Conservation (phyloP, 2,113 vertebrate species). For the Cephalopterus ornatus region DNA sequence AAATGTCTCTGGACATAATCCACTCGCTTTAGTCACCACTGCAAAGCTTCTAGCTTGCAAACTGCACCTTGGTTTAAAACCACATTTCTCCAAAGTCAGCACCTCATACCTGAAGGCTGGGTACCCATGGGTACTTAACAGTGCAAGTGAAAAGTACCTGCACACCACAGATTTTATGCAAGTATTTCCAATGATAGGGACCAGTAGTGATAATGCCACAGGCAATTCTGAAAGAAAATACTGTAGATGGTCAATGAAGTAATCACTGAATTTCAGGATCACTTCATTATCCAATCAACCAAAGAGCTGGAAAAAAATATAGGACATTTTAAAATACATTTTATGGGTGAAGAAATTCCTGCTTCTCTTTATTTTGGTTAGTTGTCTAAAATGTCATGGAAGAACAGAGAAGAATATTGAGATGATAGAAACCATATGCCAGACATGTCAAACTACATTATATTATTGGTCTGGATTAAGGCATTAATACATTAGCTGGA, state of each 20-base stretch:
- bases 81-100: not conserved
- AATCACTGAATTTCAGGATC: constrained; percentile 39
- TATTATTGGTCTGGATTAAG: constrained; percentile 56
- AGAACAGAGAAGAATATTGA: constrained; percentile 58
- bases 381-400: constrained; percentile 40
- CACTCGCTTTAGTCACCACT: not conserved
- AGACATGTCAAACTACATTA: constrained; percentile 59
- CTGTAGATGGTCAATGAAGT: constrained; percentile 7
- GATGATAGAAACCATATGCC: constrained; percentile 65
- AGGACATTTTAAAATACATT: constrained; percentile 31
- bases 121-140: not conserved
- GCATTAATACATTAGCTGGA: constrained; percentile 63
- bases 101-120: not conserved
- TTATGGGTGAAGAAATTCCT: constrained; percentile 50
- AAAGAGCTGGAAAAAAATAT: constrained; percentile 41
- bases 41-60: not conserved
- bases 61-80: not conserved
- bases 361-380: constrained; percentile 66
- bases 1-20: not conserved
- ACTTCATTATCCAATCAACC: constrained; percentile 44
- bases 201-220: not conserved
- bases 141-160: not conserved
- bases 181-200: not conserved
- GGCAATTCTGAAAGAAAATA: constrained; percentile 32
- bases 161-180: not conserved